Evolutionary conservation across 1,140 invertebrate species (phyloP).

Genomic region (Brachionus angularis): DNA sequence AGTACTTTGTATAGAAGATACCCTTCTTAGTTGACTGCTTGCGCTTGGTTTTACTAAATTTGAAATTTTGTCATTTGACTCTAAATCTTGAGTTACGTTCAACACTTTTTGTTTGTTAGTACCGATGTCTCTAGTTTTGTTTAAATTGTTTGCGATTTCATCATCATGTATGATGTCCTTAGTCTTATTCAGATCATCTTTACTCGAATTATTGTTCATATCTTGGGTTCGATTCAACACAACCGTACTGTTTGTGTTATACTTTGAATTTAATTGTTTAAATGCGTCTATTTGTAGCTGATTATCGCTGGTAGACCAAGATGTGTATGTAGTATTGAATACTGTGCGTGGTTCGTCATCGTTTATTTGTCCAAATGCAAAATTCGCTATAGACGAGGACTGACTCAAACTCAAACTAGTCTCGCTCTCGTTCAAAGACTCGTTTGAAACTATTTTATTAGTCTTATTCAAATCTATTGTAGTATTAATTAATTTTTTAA

Average conservation of each 20-base stretch:
- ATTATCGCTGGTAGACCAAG: conserved; percentile 2
- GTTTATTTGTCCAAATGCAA: background rate
- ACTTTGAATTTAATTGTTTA: background rate
- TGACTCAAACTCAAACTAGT: conserved; percentile 20
- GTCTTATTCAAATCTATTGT: conserved; percentile 21
- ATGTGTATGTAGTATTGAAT: conserved; percentile 28
- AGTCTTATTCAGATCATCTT: conserved; percentile 9
- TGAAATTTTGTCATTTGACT: background rate
- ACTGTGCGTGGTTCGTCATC: conserved; percentile 11
- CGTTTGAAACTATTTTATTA: background rate
- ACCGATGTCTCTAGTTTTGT: background rate
- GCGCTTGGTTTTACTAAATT: background rate
- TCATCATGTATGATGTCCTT: conserved; percentile 20
- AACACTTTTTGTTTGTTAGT: background rate
- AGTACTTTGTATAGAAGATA: conserved; percentile 18
- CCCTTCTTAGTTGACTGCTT: background rate
- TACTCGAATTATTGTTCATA: conserved; percentile 17
- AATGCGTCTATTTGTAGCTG: background rate
- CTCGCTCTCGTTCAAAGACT: conserved; percentile 20
- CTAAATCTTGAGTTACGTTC: conserved; percentile 16
- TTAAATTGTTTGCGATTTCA: conserved; percentile 3
- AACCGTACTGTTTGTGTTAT: background rate
- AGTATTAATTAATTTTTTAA: background rate
- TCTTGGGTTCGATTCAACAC: conserved; percentile 5
- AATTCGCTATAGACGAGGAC: conserved; percentile 8